A percentile compares a stretch with the other conserved stretches of the same genome.
Evolutionary conservation across 2,888 invertebrate genomes (phyloP).

Genomic region (Eudemis profundana): DNA sequence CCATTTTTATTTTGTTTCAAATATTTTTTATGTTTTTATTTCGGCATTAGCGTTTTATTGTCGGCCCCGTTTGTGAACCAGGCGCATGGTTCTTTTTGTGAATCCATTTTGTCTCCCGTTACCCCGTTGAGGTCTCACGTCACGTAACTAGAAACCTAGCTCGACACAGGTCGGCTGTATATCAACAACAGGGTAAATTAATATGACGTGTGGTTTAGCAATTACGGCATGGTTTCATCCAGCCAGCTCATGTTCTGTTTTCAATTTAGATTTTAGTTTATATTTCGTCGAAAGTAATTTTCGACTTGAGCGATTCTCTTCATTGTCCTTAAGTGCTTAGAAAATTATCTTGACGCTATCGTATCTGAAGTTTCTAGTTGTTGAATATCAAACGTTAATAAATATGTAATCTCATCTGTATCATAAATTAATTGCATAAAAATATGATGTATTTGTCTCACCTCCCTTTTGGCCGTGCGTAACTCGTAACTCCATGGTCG

Average conservation of each 20-base stretch:
- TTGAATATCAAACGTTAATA: too few relatives aligned
- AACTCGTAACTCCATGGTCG: too few relatives aligned
- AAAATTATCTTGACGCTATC: background rate
- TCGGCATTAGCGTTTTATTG: too few relatives aligned
- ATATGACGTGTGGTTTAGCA: constrained; percentile 57
- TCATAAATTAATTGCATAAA: too few relatives aligned
- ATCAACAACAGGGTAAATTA: constrained; percentile 58
- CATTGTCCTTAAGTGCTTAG: background rate
- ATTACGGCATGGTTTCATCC: constrained; percentile 47
- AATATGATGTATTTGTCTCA: too few relatives aligned
- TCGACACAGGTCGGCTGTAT: constrained; percentile 48
- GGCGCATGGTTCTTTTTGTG: background rate
- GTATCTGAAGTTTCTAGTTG: background rate
- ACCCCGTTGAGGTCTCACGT: constrained; percentile 8
- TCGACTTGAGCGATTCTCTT: background rate
- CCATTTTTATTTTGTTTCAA: too few relatives aligned
- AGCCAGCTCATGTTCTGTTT: constrained; percentile 20
- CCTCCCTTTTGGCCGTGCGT: too few relatives aligned
- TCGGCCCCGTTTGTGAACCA: too few relatives aligned
- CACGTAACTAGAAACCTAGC: constrained; percentile 15
- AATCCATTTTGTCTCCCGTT: background rate
- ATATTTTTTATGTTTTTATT: too few relatives aligned
- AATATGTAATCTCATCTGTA: too few relatives aligned
- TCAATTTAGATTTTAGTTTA: constrained; percentile 20
- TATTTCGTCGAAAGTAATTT: background rate